phyloP scores from a whole-genome alignment of 1,140 invertebrate genomes.

The Zaprionus ornatus region DNA sequence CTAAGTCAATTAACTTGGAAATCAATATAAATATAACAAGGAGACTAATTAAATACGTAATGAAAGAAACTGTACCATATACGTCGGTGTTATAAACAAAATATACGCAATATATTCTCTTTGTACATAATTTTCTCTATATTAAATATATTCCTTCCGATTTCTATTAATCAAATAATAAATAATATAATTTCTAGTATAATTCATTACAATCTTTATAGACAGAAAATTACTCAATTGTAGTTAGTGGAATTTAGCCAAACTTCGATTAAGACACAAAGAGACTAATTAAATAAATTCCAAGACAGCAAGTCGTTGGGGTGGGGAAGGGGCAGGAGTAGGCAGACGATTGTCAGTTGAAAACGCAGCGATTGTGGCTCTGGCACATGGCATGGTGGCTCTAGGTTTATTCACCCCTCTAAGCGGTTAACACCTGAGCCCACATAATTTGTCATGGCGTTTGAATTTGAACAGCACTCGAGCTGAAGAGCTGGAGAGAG shows the following conservation, averaged over 20 bases:
- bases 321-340: not conserved
- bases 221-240: not conserved
- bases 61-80: no score
- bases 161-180: not conserved
- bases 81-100: no score
- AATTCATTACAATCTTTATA: not conserved
- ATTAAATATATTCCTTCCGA: no score
- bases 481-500: not conserved
- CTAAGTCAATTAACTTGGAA: no score
- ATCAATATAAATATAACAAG: no score
- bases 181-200: not conserved
- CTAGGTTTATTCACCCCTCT: conserved; percentile 74
- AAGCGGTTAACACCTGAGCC: conserved; percentile 76
- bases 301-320: not conserved
- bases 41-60: no score
- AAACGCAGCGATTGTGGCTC: conserved; percentile 16
- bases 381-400: conserved; percentile 46
- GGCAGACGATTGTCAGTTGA: not conserved
- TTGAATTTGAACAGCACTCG: conserved; percentile 73
- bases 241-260: not conserved
- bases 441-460: conserved; percentile 80
- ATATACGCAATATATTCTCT: no score
- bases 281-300: not conserved
- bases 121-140: no score
- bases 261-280: not conserved